Conservation (phyloP, 1,140 invertebrate genomes). For the Apolygus lucorum region DNA sequence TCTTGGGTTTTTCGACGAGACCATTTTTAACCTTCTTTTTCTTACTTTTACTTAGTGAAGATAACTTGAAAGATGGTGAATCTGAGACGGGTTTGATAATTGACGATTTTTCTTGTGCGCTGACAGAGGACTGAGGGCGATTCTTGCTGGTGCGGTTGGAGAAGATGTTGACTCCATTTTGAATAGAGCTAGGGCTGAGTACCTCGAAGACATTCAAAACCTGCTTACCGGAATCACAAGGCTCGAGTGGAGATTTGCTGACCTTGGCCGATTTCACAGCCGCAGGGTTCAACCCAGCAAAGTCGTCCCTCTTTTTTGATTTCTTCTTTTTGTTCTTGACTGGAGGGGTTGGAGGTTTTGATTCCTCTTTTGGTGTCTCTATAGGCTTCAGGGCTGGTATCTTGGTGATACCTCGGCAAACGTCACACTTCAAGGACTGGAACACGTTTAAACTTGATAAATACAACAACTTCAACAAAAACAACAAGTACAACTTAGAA, state of each 20-base stretch:
- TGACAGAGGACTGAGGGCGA: background rate
- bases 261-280: background rate
- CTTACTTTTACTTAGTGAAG: background rate
- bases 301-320: background rate
- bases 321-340: background rate
- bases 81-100: background rate
- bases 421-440: slow-evolving; percentile 3
- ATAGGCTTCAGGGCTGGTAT: background rate
- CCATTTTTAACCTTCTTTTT: background rate
- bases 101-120: background rate
- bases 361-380: background rate
- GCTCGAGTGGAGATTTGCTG: background rate
- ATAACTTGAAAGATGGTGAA: background rate
- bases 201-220: slow-evolving; percentile 5
- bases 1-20: background rate
- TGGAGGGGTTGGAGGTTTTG: background rate
- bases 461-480: no score
- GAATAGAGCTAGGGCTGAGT: background rate
- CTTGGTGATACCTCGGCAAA: background rate
- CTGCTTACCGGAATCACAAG: background rate
- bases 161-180: slow-evolving; percentile 5
- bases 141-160: background rate
- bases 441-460: no score
- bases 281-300: background rate
- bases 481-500: no score